Conservation (phyloP, 2,888 invertebrate species). For the Anthrax anthrax region DNA sequence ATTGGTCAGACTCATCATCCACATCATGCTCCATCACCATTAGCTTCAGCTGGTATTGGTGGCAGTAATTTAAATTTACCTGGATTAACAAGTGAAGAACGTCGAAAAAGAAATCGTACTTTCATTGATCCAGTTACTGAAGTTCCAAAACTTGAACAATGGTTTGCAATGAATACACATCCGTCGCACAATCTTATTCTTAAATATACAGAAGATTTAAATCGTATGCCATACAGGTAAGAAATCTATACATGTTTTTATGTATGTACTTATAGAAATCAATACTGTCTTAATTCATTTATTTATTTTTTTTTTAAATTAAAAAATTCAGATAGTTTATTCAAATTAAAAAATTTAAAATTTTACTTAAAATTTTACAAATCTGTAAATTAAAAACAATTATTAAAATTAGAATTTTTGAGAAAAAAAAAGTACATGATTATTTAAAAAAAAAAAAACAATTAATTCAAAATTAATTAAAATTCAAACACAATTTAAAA, state of each 20-base stretch:
- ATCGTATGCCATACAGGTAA: slow-evolving; percentile 77
- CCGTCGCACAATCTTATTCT: slow-evolving; percentile 95
- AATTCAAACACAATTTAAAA: too few relatives aligned
- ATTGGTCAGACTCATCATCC: slow-evolving; percentile 37
- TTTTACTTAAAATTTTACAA: too few relatives aligned
- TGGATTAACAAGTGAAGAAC: slow-evolving; percentile 62
- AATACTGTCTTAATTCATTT: too few relatives aligned
- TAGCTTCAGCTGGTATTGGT: slow-evolving; percentile 16
- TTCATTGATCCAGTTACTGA: slow-evolving; percentile 99
- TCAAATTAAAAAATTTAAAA: too few relatives aligned
- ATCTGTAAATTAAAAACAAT: too few relatives aligned
- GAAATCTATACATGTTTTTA: background rate
- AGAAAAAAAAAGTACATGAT: too few relatives aligned
- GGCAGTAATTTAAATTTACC: slow-evolving; percentile 47
- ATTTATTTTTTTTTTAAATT: background rate
- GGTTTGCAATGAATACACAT: slow-evolving; percentile 97
- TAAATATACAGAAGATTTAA: slow-evolving; percentile 94
- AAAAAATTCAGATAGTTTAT: background rate
- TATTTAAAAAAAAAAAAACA: too few relatives aligned
- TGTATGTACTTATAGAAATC: background rate
- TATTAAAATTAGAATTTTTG: too few relatives aligned
- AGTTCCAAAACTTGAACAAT: slow-evolving; percentile 83
- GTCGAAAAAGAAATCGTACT: slow-evolving; percentile 89
- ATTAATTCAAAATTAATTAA: too few relatives aligned
- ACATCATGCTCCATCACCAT: slow-evolving; percentile 20